A percentile compares a stretch with the other conserved stretches of the same genome.
Evolutionary conservation across 2,888 invertebrate genomes (phyloP).

Genomic region (Tholera decimalis): DNA sequence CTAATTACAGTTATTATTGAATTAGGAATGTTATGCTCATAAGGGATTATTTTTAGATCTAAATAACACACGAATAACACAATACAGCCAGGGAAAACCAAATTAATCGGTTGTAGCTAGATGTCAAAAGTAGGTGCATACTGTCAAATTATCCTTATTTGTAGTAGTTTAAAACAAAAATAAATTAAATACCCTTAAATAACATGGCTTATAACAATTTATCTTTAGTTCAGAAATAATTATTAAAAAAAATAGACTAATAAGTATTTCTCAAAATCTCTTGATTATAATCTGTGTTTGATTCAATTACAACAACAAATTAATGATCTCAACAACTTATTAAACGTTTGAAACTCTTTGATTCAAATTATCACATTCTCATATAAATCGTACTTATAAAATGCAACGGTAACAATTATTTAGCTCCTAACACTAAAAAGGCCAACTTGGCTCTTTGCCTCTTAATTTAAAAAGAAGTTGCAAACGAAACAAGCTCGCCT

Average conservation of each 20-base stretch:
- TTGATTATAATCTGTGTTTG: constrained; percentile 13
- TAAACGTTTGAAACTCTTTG: constrained; percentile 52
- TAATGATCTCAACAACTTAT: constrained; percentile 39
- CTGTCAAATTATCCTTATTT: not conserved
- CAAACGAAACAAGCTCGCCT: constrained; percentile 47
- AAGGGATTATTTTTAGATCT: constrained; percentile 4
- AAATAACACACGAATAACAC: not conserved
- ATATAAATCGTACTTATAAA: constrained; percentile 45
- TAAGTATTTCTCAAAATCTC: constrained; percentile 15
- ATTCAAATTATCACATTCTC: constrained; percentile 57
- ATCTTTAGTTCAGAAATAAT: not conserved
- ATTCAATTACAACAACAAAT: constrained; percentile 35
- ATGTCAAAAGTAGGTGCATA: not conserved
- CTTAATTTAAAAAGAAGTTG: constrained; percentile 32
- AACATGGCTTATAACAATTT: constrained; percentile 28
- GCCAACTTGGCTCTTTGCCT: constrained; percentile 47
- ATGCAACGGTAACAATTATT: constrained; percentile 58
- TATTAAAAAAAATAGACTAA: constrained; percentile 14
- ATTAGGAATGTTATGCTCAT: constrained; percentile 10
- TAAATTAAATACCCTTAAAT: constrained; percentile 29
- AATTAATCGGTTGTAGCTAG: not conserved
- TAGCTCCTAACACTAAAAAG: constrained; percentile 25
- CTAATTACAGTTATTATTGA: constrained; percentile 8
- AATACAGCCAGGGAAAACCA: not conserved
- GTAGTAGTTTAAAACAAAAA: not conserved